Evolutionary conservation across 1,140 invertebrate species (phyloP).

Genomic region (Nebria ingens): DNA sequence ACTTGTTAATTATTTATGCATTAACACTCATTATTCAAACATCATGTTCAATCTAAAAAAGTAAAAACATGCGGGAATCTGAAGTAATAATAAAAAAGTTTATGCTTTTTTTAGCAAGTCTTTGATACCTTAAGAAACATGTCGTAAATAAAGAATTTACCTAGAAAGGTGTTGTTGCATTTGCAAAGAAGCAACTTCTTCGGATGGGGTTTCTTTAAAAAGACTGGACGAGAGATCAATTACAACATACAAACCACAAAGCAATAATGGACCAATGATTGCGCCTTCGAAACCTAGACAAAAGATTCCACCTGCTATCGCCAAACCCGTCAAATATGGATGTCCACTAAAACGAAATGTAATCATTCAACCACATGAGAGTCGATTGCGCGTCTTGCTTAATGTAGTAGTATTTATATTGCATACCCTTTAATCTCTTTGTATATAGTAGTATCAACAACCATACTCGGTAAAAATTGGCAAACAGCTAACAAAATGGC

Average conservation of each 20-base stretch:
- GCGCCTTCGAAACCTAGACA: slow-evolving; percentile 94
- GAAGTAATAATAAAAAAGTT: no score
- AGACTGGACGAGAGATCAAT: slow-evolving; percentile 59
- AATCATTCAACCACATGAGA: no score
- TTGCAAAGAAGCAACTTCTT: slow-evolving; percentile 33
- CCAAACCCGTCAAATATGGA: slow-evolving; percentile 95
- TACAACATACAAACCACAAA: slow-evolving; percentile 77
- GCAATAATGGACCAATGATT: slow-evolving; percentile 86
- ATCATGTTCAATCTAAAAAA: slow-evolving; percentile 9
- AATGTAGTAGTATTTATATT: neutral
- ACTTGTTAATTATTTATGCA: neutral
- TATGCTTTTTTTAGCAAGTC: no score
- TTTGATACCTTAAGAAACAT: no score
- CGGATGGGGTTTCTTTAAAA: slow-evolving; percentile 39
- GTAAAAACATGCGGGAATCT: slow-evolving; percentile 2
- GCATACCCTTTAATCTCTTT: slow-evolving; percentile 90
- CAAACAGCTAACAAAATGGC: slow-evolving; percentile 69
- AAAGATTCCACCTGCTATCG: slow-evolving; percentile 96
- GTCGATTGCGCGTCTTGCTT: no score
- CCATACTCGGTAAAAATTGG: slow-evolving; percentile 82
- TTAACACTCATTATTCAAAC: neutral
- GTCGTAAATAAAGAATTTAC: slow-evolving; percentile 16
- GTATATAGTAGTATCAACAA: slow-evolving; percentile 91
- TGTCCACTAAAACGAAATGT: slow-evolving; percentile 58
- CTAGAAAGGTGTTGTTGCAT: slow-evolving; percentile 30